These are phyloP conservation scores for Steatocranus sp. DNA, from an alignment of 2,797 vertebrate species.

Conservation along the genomic window DNA sequence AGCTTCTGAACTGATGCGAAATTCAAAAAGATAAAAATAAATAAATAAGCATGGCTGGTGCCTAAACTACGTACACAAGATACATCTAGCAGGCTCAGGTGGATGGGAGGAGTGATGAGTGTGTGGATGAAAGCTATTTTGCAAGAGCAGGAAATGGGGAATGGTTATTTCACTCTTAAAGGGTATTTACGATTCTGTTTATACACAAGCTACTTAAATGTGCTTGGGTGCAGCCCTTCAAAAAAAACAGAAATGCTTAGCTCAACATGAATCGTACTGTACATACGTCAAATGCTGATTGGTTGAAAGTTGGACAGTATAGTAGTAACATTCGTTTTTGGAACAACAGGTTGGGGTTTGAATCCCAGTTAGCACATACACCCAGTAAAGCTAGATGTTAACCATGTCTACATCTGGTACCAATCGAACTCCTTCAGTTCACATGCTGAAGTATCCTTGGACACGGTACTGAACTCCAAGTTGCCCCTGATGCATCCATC, in stretches of 20 bases:
- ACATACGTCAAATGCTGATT: background rate
- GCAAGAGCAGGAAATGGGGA: background rate
- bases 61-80: background rate
- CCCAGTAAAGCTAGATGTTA: background rate
- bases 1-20: conserved; percentile 42
- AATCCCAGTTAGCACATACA: background rate
- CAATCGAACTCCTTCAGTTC: background rate
- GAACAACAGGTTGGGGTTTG: background rate
- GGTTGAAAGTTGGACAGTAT: background rate
- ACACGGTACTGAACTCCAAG: background rate
- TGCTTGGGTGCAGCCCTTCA: background rate
- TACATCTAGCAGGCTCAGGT: background rate
- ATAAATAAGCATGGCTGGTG: background rate
- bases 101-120: background rate
- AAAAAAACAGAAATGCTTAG: background rate
- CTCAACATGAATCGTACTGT: background rate
- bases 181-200: background rate
- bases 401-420: background rate
- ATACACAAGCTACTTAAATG: background rate
- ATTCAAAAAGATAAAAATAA: background rate
- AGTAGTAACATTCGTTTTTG: background rate
- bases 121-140: background rate
- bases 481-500: background rate
- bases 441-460: background rate
- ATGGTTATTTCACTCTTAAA: background rate